These are phyloP conservation scores for Tamandua tetradactyla DNA, from an alignment of 2,797 vertebrate genomes.

Conservation along the genomic window DNA sequence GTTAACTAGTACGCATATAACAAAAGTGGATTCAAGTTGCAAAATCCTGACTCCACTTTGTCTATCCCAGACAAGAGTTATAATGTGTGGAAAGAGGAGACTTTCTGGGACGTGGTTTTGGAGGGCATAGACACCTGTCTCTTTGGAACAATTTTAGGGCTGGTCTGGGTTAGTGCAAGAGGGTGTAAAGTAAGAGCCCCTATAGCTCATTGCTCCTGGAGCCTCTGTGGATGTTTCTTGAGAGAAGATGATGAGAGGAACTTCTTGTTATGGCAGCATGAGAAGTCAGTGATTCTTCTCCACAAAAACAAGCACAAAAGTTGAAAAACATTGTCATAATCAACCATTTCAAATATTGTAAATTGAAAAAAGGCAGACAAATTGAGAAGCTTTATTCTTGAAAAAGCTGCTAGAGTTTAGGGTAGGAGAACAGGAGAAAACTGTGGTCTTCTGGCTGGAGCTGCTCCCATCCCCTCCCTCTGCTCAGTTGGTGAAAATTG, in stretches of 20 bases:
- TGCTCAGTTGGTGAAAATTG: not conserved
- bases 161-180: not conserved
- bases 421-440: not conserved
- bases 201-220: no score
- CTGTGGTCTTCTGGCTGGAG: not conserved
- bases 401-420: not conserved
- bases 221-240: accelerated
- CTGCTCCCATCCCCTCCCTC: not conserved
- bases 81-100: not conserved
- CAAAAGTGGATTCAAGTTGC: not conserved
- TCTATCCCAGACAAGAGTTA: not conserved
- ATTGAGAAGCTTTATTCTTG: constrained; percentile 25
- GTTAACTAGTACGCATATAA: not conserved
- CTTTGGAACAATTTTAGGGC: not conserved
- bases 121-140: not conserved
- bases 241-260: not conserved
- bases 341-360: constrained; percentile 10
- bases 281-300: not conserved
- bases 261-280: not conserved
- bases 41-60: constrained; percentile 6
- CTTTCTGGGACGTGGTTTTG: not conserved
- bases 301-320: constrained; percentile 20
- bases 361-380: constrained; percentile 13
- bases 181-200: not conserved
- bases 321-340: not conserved